Base-by-base conservation (phyloP, 2,797 vertebrate species). In the Paratrypauchen microcephalus region DNA sequence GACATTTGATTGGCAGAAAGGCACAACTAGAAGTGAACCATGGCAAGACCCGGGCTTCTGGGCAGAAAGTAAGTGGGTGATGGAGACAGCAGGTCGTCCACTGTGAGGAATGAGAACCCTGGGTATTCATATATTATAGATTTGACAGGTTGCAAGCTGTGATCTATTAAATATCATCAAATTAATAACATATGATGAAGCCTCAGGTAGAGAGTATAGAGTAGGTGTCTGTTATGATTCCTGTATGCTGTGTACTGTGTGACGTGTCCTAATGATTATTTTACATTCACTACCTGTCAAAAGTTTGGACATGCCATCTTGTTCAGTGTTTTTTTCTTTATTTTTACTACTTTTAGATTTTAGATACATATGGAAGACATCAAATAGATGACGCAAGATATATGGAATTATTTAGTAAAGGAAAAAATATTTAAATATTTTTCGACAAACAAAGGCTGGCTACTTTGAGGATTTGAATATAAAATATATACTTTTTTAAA, bases 1-100 rank as follows among this genome's bases (percentile, higher is more conserved):
- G 67, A 70, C 72, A 63, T 84, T 74, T 80, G 80, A 85, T 74
- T 85, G 86, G 74, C 84, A 80, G 69, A 63, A 79, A 75, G 67
- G 68, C 68, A 32, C 18, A 55, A 76, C 56, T 69, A 61, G 0
- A 9, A 66, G 68, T 57, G 69, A 68, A 65, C 32, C 28, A 39
- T 73, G 72, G 70, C 74, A 62, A 60, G 18, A 63, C 45, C 67
- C 55, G 13, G 65, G 66, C 67, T 63, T 70, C 70, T 58, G 57
- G 72, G 66, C 73, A 68, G 66, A 63, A 47, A 2, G n/a, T 19
- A 78, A 56, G 12, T 68, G 69, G 79, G 77, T 65, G 66, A 63
- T 72, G 73, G 48, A 73, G 72, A 85, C 28, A 30, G 65, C 81
- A 58, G 77, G 72, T 79, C 65, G 65, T 59, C 71, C 70, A n/a